A percentile compares a stretch with the other conserved stretches of the same genome.
Conservation (phyloP, 2,888 invertebrate genomes). For the Zelleria hepariella region DNA sequence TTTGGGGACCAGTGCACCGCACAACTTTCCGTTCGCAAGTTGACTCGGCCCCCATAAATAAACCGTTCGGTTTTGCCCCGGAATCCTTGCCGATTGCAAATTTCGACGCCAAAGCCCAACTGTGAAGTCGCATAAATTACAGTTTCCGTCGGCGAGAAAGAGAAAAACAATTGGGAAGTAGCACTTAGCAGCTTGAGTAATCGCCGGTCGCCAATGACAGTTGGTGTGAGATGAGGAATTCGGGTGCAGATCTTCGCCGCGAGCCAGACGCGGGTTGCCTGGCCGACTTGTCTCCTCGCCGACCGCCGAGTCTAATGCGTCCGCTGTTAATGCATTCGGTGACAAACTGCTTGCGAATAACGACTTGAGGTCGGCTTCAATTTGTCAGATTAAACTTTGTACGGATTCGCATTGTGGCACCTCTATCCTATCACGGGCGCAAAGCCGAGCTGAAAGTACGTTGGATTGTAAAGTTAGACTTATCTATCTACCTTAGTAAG, state of each 20-base stretch:
- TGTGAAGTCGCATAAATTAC: constrained; percentile 71
- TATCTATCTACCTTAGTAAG: neutral
- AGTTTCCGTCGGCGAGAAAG: constrained; percentile 46
- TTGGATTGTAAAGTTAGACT: neutral
- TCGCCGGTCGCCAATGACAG: constrained; percentile 62
- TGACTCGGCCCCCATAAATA: constrained; percentile 65
- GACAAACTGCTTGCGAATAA: constrained; percentile 30
- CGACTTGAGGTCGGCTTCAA: constrained; percentile 1
- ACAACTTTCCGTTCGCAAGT: constrained; percentile 60
- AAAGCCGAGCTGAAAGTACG: neutral
- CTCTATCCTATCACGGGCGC: neutral
- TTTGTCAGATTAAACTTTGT: constrained; percentile 3
- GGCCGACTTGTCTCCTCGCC: constrained; percentile 9
- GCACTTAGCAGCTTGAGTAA: constrained; percentile 68
- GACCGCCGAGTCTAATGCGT: constrained; percentile 35
- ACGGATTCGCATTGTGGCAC: neutral
- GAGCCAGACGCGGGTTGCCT: constrained; percentile 30
- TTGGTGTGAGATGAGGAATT: constrained; percentile 35
- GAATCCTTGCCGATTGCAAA: constrained; percentile 65
- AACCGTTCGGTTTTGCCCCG: constrained; percentile 64
- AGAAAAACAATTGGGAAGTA: constrained; percentile 68
- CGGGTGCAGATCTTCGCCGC: constrained; percentile 31
- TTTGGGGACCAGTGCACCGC: constrained; percentile 45
- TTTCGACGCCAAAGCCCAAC: constrained; percentile 56
- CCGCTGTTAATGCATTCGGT: constrained; percentile 21